These are phyloP conservation scores for Polyploca ridens DNA, from an alignment of 2,888 invertebrate species.

Conservation along the genomic window DNA sequence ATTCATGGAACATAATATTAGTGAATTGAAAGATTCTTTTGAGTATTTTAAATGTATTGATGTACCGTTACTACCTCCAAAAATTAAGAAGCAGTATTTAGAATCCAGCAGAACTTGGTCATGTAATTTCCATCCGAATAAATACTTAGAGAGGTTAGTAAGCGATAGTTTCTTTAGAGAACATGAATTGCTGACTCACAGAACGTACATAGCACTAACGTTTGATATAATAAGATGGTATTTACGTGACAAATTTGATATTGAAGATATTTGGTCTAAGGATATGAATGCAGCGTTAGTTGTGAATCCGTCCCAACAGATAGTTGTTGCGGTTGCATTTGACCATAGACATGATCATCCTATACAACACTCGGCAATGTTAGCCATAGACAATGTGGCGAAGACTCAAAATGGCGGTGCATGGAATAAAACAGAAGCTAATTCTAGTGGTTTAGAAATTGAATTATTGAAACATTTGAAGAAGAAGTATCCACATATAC, in stretches of 20 bases:
- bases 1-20: conserved; percentile 67
- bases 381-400: conserved; percentile 94
- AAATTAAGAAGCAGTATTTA: conserved; percentile 87
- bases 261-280: conserved; percentile 20
- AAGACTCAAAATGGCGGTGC: conserved; percentile 92
- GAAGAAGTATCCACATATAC: conserved; percentile 55
- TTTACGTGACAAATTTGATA: conserved; percentile 34
- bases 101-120: conserved; percentile 89
- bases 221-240: conserved; percentile 80
- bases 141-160: conserved; percentile 87
- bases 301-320: conserved; percentile 88
- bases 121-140: conserved; percentile 92
- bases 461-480: conserved; percentile 62
- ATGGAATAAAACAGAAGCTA: conserved; percentile 67
- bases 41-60: conserved; percentile 78
- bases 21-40: conserved; percentile 76
- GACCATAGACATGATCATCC: conserved; percentile 86
- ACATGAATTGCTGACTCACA: conserved; percentile 82
- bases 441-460: conserved; percentile 67
- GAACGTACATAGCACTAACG: conserved; percentile 84
- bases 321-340: conserved; percentile 88
- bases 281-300: conserved; percentile 81
- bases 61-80: conserved; percentile 87
- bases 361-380: conserved; percentile 93
- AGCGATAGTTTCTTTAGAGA: conserved; percentile 85